Percentiles rank a stretch among this genome's conserved stretches.
Evolutionary conservation across 2,888 invertebrate species (phyloP).

Genomic region (Himalopsyche anomala): DNA sequence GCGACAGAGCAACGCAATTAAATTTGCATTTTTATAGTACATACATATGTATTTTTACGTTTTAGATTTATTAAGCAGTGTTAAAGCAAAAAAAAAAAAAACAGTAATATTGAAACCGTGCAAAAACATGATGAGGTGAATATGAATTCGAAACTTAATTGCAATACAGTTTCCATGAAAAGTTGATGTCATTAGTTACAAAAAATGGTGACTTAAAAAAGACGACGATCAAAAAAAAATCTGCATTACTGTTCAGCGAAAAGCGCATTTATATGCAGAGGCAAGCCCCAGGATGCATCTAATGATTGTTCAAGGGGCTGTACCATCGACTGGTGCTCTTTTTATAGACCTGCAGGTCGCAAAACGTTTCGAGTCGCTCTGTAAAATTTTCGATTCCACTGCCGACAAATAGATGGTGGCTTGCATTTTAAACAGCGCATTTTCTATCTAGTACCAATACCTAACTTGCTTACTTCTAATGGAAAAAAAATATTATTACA

Average conservation of each 20-base stretch:
- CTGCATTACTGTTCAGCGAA: constrained; percentile 9
- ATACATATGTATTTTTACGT: no score
- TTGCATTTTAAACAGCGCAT: constrained; percentile 60
- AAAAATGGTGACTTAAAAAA: no score
- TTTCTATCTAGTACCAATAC: constrained; percentile 22
- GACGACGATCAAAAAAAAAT: neutral
- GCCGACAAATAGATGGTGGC: constrained; percentile 51
- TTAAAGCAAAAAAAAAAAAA: no score
- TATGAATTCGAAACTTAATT: no score
- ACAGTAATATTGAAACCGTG: no score
- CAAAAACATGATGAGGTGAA: no score
- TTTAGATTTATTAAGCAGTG: no score
- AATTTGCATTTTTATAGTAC: no score
- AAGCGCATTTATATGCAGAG: constrained; percentile 14
- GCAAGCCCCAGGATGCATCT: neutral
- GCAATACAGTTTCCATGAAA: no score
- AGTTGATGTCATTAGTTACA: no score
- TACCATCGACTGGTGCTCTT: neutral
- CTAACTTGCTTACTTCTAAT: neutral
- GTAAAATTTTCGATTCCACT: constrained; percentile 39
- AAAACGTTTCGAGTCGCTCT: neutral
- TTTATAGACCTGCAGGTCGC: constrained; percentile 9
- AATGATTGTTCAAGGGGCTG: neutral
- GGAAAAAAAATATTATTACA: constrained; percentile 43
- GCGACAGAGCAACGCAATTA: no score